phyloP scores from a whole-genome alignment of 2,113 vertebrate genomes.

The Rissa tridactyla region DNA sequence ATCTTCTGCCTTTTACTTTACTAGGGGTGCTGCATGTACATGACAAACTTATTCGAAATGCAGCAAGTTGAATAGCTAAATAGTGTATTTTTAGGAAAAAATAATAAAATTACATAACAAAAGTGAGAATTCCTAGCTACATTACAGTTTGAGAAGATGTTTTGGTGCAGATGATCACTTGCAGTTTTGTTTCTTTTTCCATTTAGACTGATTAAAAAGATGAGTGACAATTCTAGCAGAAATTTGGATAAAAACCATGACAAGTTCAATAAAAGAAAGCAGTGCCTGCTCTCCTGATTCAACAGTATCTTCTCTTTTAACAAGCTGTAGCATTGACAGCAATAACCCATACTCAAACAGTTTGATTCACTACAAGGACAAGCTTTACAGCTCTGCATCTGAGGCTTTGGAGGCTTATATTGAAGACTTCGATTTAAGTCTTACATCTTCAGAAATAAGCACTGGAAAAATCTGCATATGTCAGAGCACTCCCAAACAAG shows the following conservation, averaged over 20 bases:
- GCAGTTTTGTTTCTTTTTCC: neutral
- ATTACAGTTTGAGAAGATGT: neutral
- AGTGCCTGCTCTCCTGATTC: constrained; percentile 75
- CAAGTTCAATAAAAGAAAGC: constrained; percentile 32
- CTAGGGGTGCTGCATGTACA: neutral
- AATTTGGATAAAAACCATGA: constrained; percentile 45
- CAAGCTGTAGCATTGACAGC: constrained; percentile 69
- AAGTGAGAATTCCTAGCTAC: neutral
- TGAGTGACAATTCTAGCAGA: neutral
- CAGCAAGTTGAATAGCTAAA: neutral
- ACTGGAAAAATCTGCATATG: constrained; percentile 63
- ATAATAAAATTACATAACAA: neutral
- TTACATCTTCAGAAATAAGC: neutral
- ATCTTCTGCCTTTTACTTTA: neutral
- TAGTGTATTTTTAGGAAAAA: neutral
- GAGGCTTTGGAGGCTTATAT: constrained; percentile 90
- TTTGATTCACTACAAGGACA: constrained; percentile 78
- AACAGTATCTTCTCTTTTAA: constrained; percentile 80
- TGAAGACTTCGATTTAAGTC: constrained; percentile 80
- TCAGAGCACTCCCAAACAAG: neutral
- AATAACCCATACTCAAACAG: neutral
- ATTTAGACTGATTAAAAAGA: constrained; percentile 21
- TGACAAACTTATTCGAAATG: neutral
- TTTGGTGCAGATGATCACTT: neutral
- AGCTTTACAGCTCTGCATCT: constrained; percentile 82